phyloP scores from a whole-genome alignment of 2,797 vertebrate genomes.

The Octomys mimax region DNA sequence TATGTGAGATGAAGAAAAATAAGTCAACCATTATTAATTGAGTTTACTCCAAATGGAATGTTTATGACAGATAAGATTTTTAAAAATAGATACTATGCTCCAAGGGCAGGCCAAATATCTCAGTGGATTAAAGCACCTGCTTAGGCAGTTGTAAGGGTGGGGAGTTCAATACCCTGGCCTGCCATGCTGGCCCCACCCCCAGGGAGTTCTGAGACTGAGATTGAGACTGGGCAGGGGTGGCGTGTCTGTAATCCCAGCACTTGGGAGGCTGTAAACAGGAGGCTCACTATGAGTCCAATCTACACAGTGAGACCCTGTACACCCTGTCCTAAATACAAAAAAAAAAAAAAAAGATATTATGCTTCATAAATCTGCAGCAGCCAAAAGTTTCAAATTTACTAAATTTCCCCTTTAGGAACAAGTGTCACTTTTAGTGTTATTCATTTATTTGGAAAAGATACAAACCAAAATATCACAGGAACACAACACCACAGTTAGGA shows the following conservation, averaged over 20 bases:
- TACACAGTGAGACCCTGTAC: no score
- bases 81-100: neutral
- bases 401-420: neutral
- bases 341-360: neutral
- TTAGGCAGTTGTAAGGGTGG: no score
- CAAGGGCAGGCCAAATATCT: no score
- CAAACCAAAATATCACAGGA: constrained; percentile 22
- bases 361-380: neutral
- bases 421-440: neutral
- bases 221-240: no score
- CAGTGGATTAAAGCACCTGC: no score
- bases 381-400: neutral
- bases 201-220: no score
- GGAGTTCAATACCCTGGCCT: no score
- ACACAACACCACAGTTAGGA: neutral
- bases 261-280: no score
- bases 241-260: no score
- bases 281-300: no score
- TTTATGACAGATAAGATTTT: neutral
- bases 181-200: no score
- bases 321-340: no score
- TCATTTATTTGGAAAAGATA: neutral
- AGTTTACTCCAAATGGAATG: neutral
- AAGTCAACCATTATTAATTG: neutral
- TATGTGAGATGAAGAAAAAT: constrained; percentile 4